Evolutionary conservation across 2,113 vertebrate species (phyloP).

Genomic region (Siniperca knerii): DNA sequence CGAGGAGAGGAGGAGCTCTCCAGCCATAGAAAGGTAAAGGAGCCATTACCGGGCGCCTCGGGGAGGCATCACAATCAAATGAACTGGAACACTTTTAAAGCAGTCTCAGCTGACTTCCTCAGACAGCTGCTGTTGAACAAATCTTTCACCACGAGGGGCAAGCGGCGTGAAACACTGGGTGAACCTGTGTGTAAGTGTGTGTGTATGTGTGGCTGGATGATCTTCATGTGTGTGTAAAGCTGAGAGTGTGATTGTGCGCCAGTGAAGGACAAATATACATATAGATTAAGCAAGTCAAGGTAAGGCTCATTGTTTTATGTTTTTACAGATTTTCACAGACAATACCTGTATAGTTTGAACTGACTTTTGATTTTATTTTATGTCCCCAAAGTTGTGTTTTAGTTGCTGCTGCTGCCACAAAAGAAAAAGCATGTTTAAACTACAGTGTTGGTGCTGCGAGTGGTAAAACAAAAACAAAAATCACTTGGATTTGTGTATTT

Average conservation of each 20-base stretch:
- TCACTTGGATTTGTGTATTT: too few species aligned
- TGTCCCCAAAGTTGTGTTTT: not conserved
- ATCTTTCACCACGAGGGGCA: slow-evolving; percentile 55
- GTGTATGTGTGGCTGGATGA: not conserved
- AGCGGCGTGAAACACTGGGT: not conserved
- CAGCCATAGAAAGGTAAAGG: slow-evolving; percentile 74
- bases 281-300: not conserved
- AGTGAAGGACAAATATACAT: slow-evolving; percentile 10
- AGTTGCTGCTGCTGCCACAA: too few species aligned
- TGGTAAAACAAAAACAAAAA: too few species aligned
- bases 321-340: not conserved
- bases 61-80: slow-evolving; percentile 80
- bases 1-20: slow-evolving; percentile 64
- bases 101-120: slow-evolving; percentile 75
- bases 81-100: slow-evolving; percentile 82
- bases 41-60: slow-evolving; percentile 76
- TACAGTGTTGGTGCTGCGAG: too few species aligned
- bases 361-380: not conserved
- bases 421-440: too few species aligned
- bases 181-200: not conserved
- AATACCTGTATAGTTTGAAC: not conserved
- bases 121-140: slow-evolving; percentile 78
- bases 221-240: slow-evolving; percentile 1
- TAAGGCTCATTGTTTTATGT: not conserved
- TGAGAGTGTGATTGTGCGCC: not conserved